Evolutionary conservation across 2,888 invertebrate species (phyloP).

Genomic region (Brachycybe producta): DNA sequence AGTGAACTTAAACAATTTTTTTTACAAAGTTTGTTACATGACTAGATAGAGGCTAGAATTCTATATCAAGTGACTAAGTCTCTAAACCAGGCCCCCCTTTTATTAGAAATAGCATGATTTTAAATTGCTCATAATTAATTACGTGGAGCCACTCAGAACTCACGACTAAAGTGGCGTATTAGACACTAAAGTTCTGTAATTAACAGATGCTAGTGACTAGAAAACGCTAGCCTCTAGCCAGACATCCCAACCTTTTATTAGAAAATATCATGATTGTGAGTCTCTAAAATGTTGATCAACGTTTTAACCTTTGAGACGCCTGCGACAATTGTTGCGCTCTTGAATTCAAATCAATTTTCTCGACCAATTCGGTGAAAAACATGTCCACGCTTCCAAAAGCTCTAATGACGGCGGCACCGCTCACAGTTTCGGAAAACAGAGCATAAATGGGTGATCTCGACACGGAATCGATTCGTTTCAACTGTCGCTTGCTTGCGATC

Average conservation of each 20-base stretch:
- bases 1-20: too few species aligned
- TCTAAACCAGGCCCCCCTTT: too few species aligned
- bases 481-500: slow-evolving; percentile 82
- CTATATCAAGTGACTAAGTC: too few species aligned
- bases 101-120: too few species aligned
- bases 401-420: slow-evolving; percentile 63
- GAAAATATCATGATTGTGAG: slow-evolving; percentile 72
- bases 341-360: slow-evolving; percentile 81
- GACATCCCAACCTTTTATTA: too few species aligned
- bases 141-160: too few species aligned
- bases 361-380: slow-evolving; percentile 78
- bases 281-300: background rate
- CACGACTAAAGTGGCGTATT: too few species aligned
- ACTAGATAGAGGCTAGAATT: too few species aligned
- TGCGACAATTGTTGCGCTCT: slow-evolving; percentile 82
- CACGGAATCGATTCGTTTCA: slow-evolving; percentile 85
- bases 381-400: slow-evolving; percentile 67
- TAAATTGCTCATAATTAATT: too few species aligned
- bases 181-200: too few species aligned
- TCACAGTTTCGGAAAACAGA: slow-evolving; percentile 89
- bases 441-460: slow-evolving; percentile 93
- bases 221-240: too few species aligned
- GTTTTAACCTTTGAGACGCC: slow-evolving; percentile 59
- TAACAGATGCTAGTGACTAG: background rate
- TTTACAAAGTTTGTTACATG: too few species aligned